Evolutionary conservation across 2,113 vertebrate species (phyloP), one percentile per base, ranked within the genome.

Genomic region (Erinaceus europaeus): DNA sequence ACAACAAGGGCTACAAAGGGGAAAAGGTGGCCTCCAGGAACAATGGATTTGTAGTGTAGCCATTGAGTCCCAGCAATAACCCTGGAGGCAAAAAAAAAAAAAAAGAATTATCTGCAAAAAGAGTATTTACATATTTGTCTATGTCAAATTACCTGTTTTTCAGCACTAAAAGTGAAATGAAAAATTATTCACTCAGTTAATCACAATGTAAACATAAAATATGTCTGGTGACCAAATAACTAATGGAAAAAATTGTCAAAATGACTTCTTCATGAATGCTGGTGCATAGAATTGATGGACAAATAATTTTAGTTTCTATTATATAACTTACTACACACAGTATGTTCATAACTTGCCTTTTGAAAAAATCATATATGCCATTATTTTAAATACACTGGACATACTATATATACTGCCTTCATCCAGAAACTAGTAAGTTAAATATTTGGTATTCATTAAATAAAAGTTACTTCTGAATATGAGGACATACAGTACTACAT

Each of bases 311-410:
- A 50, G 48, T 80, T 89, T 23, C 61, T 83, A 89, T 46, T 61
- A 74, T 23, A 9, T 32, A 83, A 68, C 48, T 82, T 86, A 89
- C 32, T 48, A 20, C 76, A 11, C 13, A 40, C 34, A 76, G 38
- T 69, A 17, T 75, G 62, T 73, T 80, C 87, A 21, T 65, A 20
- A 80, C 59, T 88, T n/a, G 55, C 72, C 67, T 82, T n/a, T 88
- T 78, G 21, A 84, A 91, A 90, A n/a, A 85, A 57, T 64, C 36
- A 20, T 76, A n/a, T 15, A 40, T 18, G 14, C 27, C 27, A 91
- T 92, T 87, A 87, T 79, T 53, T 11, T 20, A 91, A 93, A 84
- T 62, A 57, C 9, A 65, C 32, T 69, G 83, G 62, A 77, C 29
- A 15, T 57, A 75, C 9, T 15, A 50, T 12, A 42, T 77, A 46